Percentiles rank a stretch among this genome's conserved stretches.
Conservation (phyloP, 2,797 vertebrate species). For the Accipiter fasciatus region DNA sequence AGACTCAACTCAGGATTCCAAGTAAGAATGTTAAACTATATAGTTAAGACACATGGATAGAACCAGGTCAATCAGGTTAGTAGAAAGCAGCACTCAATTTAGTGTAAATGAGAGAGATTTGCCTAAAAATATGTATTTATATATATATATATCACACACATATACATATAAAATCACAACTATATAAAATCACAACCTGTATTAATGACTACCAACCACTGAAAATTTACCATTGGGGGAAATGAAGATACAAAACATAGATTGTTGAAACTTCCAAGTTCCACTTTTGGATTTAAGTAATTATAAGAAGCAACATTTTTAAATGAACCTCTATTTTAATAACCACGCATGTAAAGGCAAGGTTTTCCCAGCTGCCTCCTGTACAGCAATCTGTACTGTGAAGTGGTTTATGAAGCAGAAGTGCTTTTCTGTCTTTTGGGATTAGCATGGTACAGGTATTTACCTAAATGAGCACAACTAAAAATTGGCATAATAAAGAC, state of each 20-base stretch:
- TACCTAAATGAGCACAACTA: background rate
- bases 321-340: background rate
- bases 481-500: accelerated
- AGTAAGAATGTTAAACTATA: background rate
- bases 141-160: background rate
- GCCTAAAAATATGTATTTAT: background rate
- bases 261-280: background rate
- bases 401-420: background rate
- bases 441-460: background rate
- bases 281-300: background rate
- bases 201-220: too few relatives aligned
- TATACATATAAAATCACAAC: background rate
- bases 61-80: background rate
- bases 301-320: background rate
- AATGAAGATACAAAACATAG: background rate
- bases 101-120: background rate
- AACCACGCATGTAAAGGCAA: background rate
- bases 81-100: background rate
- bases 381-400: background rate
- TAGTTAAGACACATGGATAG: too few relatives aligned
- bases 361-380: background rate
- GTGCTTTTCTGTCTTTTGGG: background rate
- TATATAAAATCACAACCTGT: background rate
- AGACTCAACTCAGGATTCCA: accelerated
- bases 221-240: background rate